These are phyloP conservation scores for Cyclargus thomasi DNA, from an alignment of 1,140 invertebrate species.

Conservation along the genomic window DNA sequence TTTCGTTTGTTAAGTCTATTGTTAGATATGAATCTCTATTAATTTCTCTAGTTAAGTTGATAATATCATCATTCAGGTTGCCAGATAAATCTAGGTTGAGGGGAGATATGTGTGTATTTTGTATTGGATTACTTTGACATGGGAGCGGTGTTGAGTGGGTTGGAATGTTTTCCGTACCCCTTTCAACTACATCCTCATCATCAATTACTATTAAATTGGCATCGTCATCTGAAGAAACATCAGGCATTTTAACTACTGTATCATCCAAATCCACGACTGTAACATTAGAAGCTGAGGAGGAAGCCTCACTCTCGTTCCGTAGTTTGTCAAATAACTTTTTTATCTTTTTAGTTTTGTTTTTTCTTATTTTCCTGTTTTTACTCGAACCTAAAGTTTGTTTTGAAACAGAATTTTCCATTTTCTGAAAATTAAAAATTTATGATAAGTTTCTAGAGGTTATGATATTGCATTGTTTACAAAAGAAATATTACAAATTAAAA, in stretches of 20 bases:
- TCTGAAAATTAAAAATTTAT: not conserved
- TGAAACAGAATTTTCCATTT: not conserved
- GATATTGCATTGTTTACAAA: no score
- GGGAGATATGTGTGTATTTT: constrained; percentile 21
- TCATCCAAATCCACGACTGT: constrained; percentile 17
- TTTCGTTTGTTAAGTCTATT: constrained; percentile 54
- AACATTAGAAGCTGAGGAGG: constrained; percentile 1
- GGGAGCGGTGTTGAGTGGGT: constrained; percentile 40
- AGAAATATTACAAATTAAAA: no score
- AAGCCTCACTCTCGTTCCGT: constrained; percentile 18
- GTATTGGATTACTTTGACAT: constrained; percentile 16
- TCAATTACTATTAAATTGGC: constrained; percentile 22
- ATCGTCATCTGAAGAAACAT: constrained; percentile 9
- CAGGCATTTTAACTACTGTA: not conserved
- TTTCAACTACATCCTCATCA: constrained; percentile 36
- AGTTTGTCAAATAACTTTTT: constrained; percentile 35
- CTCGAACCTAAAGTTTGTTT: not conserved
- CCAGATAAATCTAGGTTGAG: constrained; percentile 16
- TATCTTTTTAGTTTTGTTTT: constrained; percentile 28
- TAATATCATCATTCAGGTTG: constrained; percentile 33
- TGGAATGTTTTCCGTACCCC: constrained; percentile 26
- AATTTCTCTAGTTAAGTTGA: constrained; percentile 48
- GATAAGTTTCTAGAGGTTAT: not conserved
- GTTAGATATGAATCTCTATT: constrained; percentile 52
- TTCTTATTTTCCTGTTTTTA: constrained; percentile 26